phyloP scores from a whole-genome alignment of 2,797 vertebrate species.

The Rhinatrema bivittatum region DNA sequence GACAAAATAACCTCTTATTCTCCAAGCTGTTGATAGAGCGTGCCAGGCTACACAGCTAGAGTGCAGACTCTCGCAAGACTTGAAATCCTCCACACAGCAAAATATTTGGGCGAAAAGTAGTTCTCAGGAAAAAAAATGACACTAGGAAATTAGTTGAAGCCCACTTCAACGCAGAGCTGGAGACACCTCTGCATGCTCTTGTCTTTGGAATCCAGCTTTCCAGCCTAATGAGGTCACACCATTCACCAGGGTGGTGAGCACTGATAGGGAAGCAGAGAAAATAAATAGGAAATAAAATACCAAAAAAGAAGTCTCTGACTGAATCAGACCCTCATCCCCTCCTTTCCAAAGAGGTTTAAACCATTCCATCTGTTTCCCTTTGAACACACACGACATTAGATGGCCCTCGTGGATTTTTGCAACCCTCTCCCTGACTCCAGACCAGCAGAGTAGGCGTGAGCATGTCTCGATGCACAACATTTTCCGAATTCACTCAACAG shows the following conservation, averaged over 20 bases:
- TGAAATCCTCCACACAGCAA: conserved; percentile 67
- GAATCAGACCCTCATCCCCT: conserved; percentile 49
- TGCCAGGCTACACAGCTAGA: conserved; percentile 51
- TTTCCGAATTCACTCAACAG: conserved; percentile 37
- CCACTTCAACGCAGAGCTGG: conserved; percentile 58
- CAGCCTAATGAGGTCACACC: conserved; percentile 65
- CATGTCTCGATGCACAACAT: conserved; percentile 36
- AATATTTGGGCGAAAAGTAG: conserved; percentile 85
- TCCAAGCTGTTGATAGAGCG: conserved; percentile 69
- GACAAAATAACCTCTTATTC: conserved; percentile 62
- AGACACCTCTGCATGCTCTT: conserved; percentile 64
- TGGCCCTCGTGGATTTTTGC: conserved; percentile 47
- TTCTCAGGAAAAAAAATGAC: too few species aligned
- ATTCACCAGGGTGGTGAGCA: conserved; percentile 65
- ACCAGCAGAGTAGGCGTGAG: too few species aligned
- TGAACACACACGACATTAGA: too few species aligned
- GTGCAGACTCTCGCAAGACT: conserved; percentile 70
- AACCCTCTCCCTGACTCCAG: conserved; percentile 52
- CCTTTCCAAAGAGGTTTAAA: conserved; percentile 61
- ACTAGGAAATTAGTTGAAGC: conserved; percentile 68
- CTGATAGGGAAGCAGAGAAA: conserved; percentile 54
- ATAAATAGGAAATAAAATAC: too few species aligned
- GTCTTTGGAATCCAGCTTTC: conserved; percentile 62
- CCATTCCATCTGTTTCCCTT: conserved; percentile 73
- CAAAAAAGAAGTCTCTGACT: too few species aligned